Evolutionary conservation across 1,140 invertebrate genomes (phyloP).

Genomic region (Leptinotarsa defecta): DNA sequence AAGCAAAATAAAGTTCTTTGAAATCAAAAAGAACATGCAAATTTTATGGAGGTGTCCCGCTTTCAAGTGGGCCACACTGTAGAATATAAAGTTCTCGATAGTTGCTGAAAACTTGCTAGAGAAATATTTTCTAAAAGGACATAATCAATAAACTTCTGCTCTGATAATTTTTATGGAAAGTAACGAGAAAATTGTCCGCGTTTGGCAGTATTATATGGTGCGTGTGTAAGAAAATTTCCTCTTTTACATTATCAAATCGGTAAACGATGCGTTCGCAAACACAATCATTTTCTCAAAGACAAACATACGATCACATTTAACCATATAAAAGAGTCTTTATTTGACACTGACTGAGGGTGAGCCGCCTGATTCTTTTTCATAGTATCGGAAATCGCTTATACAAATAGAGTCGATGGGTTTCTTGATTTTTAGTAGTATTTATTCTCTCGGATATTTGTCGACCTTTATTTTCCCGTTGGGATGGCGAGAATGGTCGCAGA

Average conservation of each 20-base stretch:
- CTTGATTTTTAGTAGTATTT: slow-evolving; percentile 13
- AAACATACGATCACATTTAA: not conserved
- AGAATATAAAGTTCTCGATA: too few species aligned
- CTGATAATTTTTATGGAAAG: not conserved
- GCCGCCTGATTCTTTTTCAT: not conserved
- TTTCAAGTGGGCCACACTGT: too few species aligned
- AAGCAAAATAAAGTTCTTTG: too few species aligned
- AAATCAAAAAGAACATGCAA: too few species aligned
- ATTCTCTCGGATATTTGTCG: slow-evolving; percentile 14
- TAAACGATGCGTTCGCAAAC: not conserved
- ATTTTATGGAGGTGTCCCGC: too few species aligned
- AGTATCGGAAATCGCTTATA: slow-evolving; percentile 13
- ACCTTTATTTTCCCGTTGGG: not conserved
- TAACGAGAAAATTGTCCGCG: not conserved
- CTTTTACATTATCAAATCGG: not conserved
- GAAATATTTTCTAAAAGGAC: too few species aligned
- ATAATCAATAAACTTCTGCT: too few species aligned
- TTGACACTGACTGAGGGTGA: not conserved
- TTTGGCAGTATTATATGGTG: not conserved
- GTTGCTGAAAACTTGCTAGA: too few species aligned
- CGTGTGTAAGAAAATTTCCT: not conserved
- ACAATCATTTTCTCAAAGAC: slow-evolving; percentile 1
- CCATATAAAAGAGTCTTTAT: slow-evolving; percentile 7
- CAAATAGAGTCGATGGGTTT: slow-evolving; percentile 11
- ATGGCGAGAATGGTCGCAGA: not conserved